These are phyloP conservation scores for Zaprionus lineosus DNA, from an alignment of 2,888 invertebrate genomes.

Conservation along the genomic window DNA sequence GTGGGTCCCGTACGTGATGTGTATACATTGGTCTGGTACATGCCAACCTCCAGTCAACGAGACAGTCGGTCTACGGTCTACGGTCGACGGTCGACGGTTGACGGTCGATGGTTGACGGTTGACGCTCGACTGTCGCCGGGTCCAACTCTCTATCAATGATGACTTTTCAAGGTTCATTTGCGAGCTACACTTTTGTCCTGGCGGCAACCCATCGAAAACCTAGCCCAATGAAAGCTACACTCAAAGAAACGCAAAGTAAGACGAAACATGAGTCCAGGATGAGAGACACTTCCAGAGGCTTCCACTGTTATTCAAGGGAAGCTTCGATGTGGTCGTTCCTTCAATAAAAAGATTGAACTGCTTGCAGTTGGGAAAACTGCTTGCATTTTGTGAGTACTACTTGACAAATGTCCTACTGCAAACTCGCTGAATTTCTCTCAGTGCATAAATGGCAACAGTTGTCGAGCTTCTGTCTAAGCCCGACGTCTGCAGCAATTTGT, in stretches of 20 bases:
- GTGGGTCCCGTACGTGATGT: constrained; percentile 70
- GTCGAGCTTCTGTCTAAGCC: constrained; percentile 40
- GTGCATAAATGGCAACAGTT: constrained; percentile 58
- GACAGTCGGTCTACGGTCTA: constrained; percentile 10
- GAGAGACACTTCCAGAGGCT: too few species aligned
- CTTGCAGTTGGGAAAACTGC: too few species aligned
- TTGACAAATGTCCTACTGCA: too few species aligned
- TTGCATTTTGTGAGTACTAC: too few species aligned
- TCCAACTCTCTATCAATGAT: constrained; percentile 53
- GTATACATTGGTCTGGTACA: constrained; percentile 59
- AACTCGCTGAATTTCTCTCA: not conserved
- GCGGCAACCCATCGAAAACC: not conserved
- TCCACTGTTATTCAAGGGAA: too few species aligned
- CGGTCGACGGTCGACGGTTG: constrained; percentile 9
- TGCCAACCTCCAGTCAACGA: constrained; percentile 22
- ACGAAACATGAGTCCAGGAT: too few species aligned
- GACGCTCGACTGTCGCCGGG: constrained; percentile 20
- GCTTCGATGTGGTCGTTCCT: too few species aligned
- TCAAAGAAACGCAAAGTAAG: too few species aligned
- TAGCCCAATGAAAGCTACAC: too few species aligned
- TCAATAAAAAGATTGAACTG: too few species aligned
- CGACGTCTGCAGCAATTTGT: constrained; percentile 67
- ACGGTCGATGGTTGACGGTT: constrained; percentile 31
- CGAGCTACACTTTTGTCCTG: constrained; percentile 19
- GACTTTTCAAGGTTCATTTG: constrained; percentile 78